Evolutionary conservation across 1,140 invertebrate species (phyloP).

Genomic region (Achroia grisella): DNA sequence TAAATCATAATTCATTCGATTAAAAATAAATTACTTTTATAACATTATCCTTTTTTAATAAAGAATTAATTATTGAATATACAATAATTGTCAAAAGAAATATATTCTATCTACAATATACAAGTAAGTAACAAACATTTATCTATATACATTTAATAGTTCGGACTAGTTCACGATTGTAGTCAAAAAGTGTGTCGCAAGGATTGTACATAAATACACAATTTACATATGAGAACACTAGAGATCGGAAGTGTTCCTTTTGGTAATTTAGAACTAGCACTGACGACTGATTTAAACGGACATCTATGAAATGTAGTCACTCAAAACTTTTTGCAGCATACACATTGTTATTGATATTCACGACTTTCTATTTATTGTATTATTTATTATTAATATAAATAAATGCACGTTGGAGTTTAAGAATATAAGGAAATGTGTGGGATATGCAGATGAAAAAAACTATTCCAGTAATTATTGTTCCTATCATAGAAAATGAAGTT

Average conservation of each 20-base stretch:
- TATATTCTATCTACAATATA: conserved; percentile 72
- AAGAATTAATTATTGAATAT: conserved; percentile 58
- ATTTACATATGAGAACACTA: conserved; percentile 50
- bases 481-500: too few relatives aligned
- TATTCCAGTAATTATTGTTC: too few relatives aligned
- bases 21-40: conserved; percentile 57
- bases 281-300: too few relatives aligned
- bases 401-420: too few relatives aligned
- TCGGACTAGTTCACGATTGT: conserved; percentile 67
- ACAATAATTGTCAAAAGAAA: conserved; percentile 68
- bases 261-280: too few relatives aligned
- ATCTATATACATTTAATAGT: conserved; percentile 68
- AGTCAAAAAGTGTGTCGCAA: conserved; percentile 47
- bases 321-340: too few relatives aligned
- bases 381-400: too few relatives aligned
- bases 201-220: conserved; percentile 48
- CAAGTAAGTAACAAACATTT: conserved; percentile 72
- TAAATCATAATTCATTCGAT: conserved; percentile 38
- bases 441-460: too few relatives aligned
- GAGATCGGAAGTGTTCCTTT: conserved; percentile 9
- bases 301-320: too few relatives aligned
- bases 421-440: too few relatives aligned
- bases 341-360: too few relatives aligned
- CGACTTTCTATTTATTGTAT: too few relatives aligned
- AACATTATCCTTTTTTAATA: conserved; percentile 56